A percentile compares a stretch with the other conserved stretches of the same genome.
Evolutionary conservation across 2,888 invertebrate genomes (phyloP).

Genomic region (Lomographa bimaculata): DNA sequence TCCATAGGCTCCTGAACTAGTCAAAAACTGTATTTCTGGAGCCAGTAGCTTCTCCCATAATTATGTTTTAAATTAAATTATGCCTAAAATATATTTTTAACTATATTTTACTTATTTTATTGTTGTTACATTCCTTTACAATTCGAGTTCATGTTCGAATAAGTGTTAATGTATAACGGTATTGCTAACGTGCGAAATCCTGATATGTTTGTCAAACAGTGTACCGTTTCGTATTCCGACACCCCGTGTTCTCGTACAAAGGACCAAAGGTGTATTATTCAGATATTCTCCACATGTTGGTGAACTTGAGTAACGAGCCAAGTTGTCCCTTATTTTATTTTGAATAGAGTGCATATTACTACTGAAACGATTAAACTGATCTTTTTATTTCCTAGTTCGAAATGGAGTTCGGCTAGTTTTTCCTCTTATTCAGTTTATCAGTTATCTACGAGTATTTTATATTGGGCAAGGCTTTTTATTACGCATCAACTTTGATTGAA

Average conservation of each 20-base stretch:
- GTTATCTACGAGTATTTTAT: no score
- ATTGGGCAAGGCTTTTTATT: slow-evolving; percentile 20
- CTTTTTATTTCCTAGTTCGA: slow-evolving; percentile 24
- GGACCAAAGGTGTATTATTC: slow-evolving; percentile 33
- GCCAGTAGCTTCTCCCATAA: no score
- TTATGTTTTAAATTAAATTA: no score
- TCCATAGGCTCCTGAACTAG: no score
- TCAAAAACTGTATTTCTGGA: no score
- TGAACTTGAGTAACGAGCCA: slow-evolving; percentile 19
- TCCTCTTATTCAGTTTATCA: slow-evolving; percentile 24
- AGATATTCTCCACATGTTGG: slow-evolving; percentile 29
- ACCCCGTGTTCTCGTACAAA: slow-evolving; percentile 28
- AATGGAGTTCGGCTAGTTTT: slow-evolving; percentile 24
- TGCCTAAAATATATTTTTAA: no score
- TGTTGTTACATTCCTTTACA: no score
- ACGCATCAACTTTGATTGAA: slow-evolving; percentile 18
- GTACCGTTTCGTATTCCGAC: slow-evolving; percentile 28
- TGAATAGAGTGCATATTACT: slow-evolving; percentile 15
- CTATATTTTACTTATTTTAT: no score
- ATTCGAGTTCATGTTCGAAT: no score
- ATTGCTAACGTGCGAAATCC: no score
- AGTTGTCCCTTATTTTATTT: slow-evolving; percentile 11
- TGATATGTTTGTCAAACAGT: slow-evolving; percentile 34
- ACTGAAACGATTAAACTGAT: not conserved
- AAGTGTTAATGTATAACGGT: no score